phyloP scores from a whole-genome alignment of 2,888 invertebrate genomes.

The Zhuqinia jingwanae region DNA sequence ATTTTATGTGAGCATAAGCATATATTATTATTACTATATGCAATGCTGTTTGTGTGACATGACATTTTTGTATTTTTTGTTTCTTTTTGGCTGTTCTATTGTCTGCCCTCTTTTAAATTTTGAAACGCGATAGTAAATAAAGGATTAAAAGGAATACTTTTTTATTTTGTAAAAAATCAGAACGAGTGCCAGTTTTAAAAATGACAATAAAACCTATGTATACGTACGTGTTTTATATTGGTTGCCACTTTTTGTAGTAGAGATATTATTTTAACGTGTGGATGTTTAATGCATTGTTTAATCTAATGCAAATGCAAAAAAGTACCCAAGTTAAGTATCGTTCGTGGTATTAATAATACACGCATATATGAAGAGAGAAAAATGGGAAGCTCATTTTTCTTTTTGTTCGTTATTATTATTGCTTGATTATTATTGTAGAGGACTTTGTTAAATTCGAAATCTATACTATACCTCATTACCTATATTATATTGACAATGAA shows the following conservation, averaged over 20 bases:
- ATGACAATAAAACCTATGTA: background rate
- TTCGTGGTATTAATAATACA: too few species aligned
- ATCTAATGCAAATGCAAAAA: too few species aligned
- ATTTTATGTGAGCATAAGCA: too few species aligned
- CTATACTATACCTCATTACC: background rate
- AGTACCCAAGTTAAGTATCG: too few species aligned
- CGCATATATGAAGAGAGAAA: background rate
- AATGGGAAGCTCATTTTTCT: background rate
- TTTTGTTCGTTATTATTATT: background rate
- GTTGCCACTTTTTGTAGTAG: too few species aligned
- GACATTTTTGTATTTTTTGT: too few species aligned
- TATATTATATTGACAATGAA: constrained; percentile 22
- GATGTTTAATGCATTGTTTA: too few species aligned
- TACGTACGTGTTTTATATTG: background rate
- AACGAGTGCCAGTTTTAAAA: background rate
- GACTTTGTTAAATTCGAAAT: background rate
- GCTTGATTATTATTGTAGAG: too few species aligned
- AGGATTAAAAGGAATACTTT: constrained; percentile 18
- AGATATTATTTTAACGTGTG: too few species aligned
- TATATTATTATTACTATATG: too few species aligned
- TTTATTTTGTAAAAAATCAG: background rate
- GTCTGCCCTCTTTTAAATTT: background rate
- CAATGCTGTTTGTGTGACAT: too few species aligned
- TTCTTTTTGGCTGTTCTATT: too few species aligned
- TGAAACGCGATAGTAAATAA: constrained; percentile 9